Percentiles rank a stretch among this genome's conserved stretches.
These are phyloP conservation scores for Paracyclopina nana DNA, from an alignment of 1,140 invertebrate species.

Conservation along the genomic window DNA sequence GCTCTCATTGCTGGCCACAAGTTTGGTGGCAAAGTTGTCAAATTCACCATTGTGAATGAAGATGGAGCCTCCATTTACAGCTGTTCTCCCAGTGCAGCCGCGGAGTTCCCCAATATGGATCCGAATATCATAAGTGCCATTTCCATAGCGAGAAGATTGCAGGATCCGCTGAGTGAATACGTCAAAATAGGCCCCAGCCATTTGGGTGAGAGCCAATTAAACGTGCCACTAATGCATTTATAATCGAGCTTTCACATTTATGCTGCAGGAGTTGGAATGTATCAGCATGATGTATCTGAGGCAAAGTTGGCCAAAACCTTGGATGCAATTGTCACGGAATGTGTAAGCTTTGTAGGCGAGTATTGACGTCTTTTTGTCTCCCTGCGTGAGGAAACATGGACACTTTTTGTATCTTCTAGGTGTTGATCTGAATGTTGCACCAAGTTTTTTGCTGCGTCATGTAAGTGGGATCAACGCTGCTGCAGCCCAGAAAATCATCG, in stretches of 20 bases:
- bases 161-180: slow-evolving; percentile 70
- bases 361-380: slow-evolving; percentile 52
- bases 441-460: slow-evolving; percentile 29
- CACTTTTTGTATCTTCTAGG: slow-evolving; percentile 23
- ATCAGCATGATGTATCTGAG: slow-evolving; percentile 69
- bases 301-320: slow-evolving; percentile 48
- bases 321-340: slow-evolving; percentile 46
- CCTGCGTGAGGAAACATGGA: no score
- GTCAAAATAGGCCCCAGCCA: slow-evolving; percentile 81
- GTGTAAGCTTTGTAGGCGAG: slow-evolving; percentile 77
- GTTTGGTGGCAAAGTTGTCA: slow-evolving; percentile 26
- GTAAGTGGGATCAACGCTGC: slow-evolving; percentile 54
- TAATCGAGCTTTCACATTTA: no score
- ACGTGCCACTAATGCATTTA: no score
- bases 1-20: background rate
- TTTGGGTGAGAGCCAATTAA: no score
- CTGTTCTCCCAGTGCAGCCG: slow-evolving; percentile 52
- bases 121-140: slow-evolving; percentile 55
- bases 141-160: slow-evolving; percentile 60
- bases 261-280: slow-evolving; percentile 75
- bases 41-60: slow-evolving; percentile 66
- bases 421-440: slow-evolving; percentile 13
- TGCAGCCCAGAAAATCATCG: slow-evolving; percentile 52
- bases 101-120: slow-evolving; percentile 63
- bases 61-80: slow-evolving; percentile 76